Evolutionary conservation across 1,140 invertebrate genomes (phyloP), one percentile per base, ranked within the genome.

Genomic region (Melitaea cinxia): DNA sequence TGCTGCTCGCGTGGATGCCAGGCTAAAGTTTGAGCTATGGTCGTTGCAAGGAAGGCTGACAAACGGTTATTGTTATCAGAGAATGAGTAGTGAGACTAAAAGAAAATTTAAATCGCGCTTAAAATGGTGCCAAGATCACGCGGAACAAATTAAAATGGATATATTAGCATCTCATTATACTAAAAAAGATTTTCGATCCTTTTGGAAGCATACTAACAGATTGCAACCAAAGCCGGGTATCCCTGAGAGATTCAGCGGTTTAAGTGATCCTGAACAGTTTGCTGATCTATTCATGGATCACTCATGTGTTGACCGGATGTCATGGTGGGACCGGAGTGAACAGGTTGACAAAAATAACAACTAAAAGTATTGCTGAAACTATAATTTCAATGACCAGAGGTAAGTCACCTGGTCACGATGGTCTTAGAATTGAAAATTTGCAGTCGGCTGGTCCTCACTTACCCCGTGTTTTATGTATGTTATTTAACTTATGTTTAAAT

Each of bases 151-250:
- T 10, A 33, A 33, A 33, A 33, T 33, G 30, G 30, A 33, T 33
- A 33, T 33, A 9, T 28, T 30, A 17, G 52, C 52, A 6, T 17
- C 52, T 35, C 42, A 68, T 33, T 50, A 70, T n/a, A 37, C 42
- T 2, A 67, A 39, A 45, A 55, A 58, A 6, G 57, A 61, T 52
- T 65, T 65, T 37, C 33, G 57, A 6, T 28, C 23, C 0, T 72
- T 68, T 49, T 72, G 58, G 65, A 72, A 68, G 35, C 2, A 35
- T 1, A 72, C 65, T 0, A 72, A 68, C 17, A 60, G 28, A 6
- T 33, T 33, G 30, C 7, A 33, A 9, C 1, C 30, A 10, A 33
- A 33, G 6, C 30, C 30, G 7, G 7, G 6, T 10, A 6, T 33
- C 12, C 62, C 62, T 30, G 61, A 62, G 28, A 52, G 58, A n/a